Conservation (phyloP, 37 sponge, comb jelly and placozoan species). For the Theonella swinhoei region DNA sequence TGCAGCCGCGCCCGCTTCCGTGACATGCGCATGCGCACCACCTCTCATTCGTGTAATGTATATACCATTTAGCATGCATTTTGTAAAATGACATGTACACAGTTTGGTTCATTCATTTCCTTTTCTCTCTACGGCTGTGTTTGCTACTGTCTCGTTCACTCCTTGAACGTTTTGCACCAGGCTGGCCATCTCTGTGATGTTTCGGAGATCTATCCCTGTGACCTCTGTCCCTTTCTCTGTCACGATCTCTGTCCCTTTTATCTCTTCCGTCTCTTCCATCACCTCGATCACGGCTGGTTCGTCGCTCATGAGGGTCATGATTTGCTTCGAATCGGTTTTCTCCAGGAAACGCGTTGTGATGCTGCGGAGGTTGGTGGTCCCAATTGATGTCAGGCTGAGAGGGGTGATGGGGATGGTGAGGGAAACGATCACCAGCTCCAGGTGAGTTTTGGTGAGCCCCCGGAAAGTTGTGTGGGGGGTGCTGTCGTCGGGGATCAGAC, state of each 20-base stretch:
- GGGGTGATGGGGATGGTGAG: background rate
- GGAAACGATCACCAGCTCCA: background rate
- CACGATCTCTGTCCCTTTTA: background rate
- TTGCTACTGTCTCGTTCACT: background rate
- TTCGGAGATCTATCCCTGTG: conserved; percentile 9
- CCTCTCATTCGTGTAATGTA: too few relatives aligned
- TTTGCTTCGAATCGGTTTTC: background rate
- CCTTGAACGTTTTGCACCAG: background rate
- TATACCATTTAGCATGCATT: too few relatives aligned
- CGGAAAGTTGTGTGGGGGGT: background rate
- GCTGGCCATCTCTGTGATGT: conserved; percentile 31
- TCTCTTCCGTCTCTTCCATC: conserved; percentile 16
- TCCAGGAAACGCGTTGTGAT: background rate
- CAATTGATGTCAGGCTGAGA: background rate
- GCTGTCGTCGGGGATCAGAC: background rate
- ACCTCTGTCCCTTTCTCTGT: background rate
- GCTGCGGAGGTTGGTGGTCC: background rate
- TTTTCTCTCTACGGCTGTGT: background rate
- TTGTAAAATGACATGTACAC: too few relatives aligned
- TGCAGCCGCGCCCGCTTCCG: too few relatives aligned
- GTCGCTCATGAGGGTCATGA: background rate
- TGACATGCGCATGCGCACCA: too few relatives aligned
- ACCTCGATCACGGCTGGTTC: conserved; percentile 1
- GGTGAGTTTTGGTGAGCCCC: too few relatives aligned
- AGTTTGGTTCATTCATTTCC: too few relatives aligned